Evolutionary conservation across 2,888 invertebrate species (phyloP).

Genomic region (Troides oblongomaculatus): DNA sequence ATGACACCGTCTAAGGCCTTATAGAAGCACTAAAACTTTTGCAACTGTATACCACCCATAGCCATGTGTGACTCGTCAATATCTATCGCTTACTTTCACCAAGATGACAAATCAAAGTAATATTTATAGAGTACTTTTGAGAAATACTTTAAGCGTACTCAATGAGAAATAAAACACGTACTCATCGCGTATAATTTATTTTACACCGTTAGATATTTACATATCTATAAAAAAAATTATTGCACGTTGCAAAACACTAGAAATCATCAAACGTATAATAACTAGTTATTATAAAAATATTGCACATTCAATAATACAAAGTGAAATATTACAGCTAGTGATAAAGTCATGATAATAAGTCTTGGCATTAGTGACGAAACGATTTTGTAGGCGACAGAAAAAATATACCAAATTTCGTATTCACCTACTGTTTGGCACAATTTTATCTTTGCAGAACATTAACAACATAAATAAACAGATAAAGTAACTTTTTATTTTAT

Average conservation of each 20-base stretch:
- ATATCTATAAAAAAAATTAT: conserved; percentile 23
- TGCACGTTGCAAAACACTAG: conserved; percentile 23
- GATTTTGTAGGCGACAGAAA: conserved; percentile 7
- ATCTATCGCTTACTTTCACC: background rate
- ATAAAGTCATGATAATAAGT: background rate
- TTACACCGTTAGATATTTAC: conserved; percentile 27
- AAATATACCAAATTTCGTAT: background rate
- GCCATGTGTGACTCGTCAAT: background rate
- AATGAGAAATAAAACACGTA: conserved; percentile 8
- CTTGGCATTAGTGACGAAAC: conserved; percentile 22
- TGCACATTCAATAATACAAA: conserved; percentile 27
- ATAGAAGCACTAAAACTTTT: background rate
- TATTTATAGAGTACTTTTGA: background rate
- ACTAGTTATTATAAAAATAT: conserved; percentile 19
- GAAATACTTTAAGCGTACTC: background rate
- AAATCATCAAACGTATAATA: conserved; percentile 14
- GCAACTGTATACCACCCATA: background rate
- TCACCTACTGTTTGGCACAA: background rate
- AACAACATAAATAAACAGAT: background rate
- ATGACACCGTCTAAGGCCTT: background rate
- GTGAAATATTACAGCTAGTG: conserved; percentile 6
- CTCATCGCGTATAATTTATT: conserved; percentile 23
- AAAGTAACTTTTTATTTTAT: background rate
- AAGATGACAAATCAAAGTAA: conserved; percentile 2
- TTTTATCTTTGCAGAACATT: background rate